phyloP scores from a whole-genome alignment of 2,113 vertebrate genomes.

The Hippoglossus stenolepis region DNA sequence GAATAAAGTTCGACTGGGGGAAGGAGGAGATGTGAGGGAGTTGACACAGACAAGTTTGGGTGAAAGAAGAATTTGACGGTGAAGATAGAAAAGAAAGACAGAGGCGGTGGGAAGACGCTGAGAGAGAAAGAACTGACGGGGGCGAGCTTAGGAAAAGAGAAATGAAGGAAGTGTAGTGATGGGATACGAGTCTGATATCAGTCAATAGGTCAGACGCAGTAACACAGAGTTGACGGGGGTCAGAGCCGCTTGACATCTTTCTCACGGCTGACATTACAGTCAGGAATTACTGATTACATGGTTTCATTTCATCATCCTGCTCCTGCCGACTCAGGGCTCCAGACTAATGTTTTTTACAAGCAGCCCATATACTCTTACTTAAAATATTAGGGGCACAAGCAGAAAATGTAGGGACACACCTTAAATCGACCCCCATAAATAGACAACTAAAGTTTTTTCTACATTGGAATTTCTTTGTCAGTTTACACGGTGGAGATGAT shows the following conservation, averaged over 20 bases:
- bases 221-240: constrained; percentile 14
- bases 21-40: not conserved
- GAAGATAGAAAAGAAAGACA: not conserved
- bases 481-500: too few relatives aligned
- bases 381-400: too few relatives aligned
- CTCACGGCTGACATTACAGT: not conserved
- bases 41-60: not conserved
- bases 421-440: too few relatives aligned
- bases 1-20: not conserved
- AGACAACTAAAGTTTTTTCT: too few relatives aligned
- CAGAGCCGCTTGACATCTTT: too few relatives aligned
- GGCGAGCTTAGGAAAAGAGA: not conserved
- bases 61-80: not conserved
- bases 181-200: not conserved
- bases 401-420: too few relatives aligned
- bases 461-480: too few relatives aligned
- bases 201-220: not conserved
- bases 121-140: too few relatives aligned
- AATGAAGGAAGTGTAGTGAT: not conserved
- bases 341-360: too few relatives aligned
- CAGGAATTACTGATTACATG: constrained; percentile 33
- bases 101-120: too few relatives aligned
- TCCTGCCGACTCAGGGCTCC: too few relatives aligned
- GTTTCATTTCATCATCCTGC: constrained; percentile 25
- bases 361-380: too few relatives aligned